phyloP scores from a whole-genome alignment of 2,113 vertebrate genomes.

The Hydropotes inermis region DNA sequence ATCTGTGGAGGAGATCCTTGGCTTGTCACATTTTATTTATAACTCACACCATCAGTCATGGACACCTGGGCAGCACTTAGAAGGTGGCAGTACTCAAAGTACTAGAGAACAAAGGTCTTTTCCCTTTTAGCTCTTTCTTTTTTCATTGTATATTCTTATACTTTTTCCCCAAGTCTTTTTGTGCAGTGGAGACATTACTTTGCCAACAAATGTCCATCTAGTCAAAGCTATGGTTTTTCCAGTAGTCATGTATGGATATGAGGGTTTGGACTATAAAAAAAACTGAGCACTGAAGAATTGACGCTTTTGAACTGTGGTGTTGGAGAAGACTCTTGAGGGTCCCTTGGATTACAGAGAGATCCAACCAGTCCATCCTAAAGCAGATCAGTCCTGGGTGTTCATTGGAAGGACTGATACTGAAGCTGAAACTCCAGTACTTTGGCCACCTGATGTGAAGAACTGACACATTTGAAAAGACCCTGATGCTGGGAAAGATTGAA shows the following conservation, averaged over 20 bases:
- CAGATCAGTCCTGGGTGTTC: not conserved
- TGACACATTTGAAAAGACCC: not conserved
- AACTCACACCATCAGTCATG: not conserved
- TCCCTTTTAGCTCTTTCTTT: not conserved
- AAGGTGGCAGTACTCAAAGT: not conserved
- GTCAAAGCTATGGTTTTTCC: not conserved
- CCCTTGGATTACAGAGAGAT: not conserved
- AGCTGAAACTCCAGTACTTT: not conserved
- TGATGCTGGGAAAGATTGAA: not conserved
- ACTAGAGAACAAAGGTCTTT: not conserved
- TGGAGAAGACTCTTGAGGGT: not conserved
- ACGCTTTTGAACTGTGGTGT: not conserved
- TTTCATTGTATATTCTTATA: not conserved
- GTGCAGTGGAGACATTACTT: not conserved
- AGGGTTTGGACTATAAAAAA: not conserved
- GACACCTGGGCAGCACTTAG: not conserved
- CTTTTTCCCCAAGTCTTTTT: not conserved
- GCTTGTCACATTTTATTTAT: not conserved
- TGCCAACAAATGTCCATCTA: not conserved
- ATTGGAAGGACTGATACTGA: not conserved
- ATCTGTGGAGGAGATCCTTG: not conserved
- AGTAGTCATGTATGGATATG: not conserved
- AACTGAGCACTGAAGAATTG: not conserved
- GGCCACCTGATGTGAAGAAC: not conserved
- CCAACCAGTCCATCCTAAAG: not conserved